phyloP scores from a whole-genome alignment of 2,888 invertebrate species.

The Colostygia pectinataria region DNA sequence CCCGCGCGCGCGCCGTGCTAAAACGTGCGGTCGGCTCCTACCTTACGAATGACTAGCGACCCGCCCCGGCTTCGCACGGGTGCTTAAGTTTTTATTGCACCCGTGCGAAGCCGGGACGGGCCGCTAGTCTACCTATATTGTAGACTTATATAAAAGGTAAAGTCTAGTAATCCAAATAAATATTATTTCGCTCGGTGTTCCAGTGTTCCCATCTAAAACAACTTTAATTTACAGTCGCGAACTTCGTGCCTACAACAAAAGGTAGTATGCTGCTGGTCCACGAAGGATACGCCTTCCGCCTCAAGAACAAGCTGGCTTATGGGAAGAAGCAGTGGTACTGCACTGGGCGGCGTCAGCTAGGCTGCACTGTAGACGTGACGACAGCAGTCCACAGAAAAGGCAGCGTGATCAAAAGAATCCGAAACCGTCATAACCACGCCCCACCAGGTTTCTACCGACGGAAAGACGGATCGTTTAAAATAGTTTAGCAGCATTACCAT shows the following conservation, averaged over 20 bases:
- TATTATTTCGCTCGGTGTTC: too few species aligned
- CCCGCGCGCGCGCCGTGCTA: too few species aligned
- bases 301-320: constrained; percentile 72
- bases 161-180: too few species aligned
- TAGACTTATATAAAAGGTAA: too few species aligned
- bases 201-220: constrained; percentile 5
- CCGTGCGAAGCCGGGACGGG: too few species aligned
- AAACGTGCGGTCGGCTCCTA: too few species aligned
- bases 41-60: too few species aligned
- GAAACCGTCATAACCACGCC: constrained; percentile 66
- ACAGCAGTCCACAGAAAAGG: constrained; percentile 58
- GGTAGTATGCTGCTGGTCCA: constrained; percentile 68
- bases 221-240: constrained; percentile 62
- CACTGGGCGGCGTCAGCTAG: constrained; percentile 65
- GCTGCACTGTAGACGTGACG: constrained; percentile 70
- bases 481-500: constrained; percentile 37
- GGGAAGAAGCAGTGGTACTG: constrained; percentile 78
- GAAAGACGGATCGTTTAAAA: constrained; percentile 68
- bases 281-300: constrained; percentile 67
- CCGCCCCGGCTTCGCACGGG: too few species aligned
- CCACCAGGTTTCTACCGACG: constrained; percentile 67
- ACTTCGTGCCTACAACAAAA: constrained; percentile 69
- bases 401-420: constrained; percentile 60
- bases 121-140: too few species aligned
- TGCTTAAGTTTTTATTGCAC: too few species aligned